Base-by-base conservation (phyloP, 2,888 invertebrate genomes). In the Crocallis elinguaria region DNA sequence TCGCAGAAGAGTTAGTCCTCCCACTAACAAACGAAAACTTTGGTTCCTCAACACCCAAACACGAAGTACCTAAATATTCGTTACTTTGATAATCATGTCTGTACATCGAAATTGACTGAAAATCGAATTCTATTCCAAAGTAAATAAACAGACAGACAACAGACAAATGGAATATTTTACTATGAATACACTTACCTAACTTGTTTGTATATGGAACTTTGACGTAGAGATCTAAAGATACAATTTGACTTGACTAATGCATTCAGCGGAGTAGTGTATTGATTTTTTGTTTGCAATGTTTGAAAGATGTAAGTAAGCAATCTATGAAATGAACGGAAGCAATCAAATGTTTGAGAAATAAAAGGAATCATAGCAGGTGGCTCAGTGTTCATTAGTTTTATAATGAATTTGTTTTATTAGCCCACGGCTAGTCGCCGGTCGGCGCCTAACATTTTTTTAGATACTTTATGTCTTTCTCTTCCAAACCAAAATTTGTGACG, bases 211-310 rank as follows among this genome's bases (percentile, higher is more conserved):
- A 71, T 62, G 0, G 67, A 75, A 73, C 77, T 75, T 66, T 54
- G 75, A 75, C 72, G 65, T 43, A 57, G 65, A 77, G 80, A 84
- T 84, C 62, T 60, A 63, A 53, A 71, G 73, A 69, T 71, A 2
- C 29, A 68, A 66, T 66, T 62, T 12, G 45, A 67, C 65, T 62
- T 70, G 77, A 79, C 73, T 82, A 81, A 82, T 79, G 77, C 61
- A 74, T 64, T 66, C 64, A 58, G 48, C 48, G 55, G 45, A 54
- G 45, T 44, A 59, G 56, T 56, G 38, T 38, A 43, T 39, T 37
- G 56, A 56, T 53, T 53, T 53, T 52, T 30, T 49, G 30, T 56
- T 56, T 57, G 44, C 48, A 37, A 42, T 19, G 36, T 32, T 37
- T 25, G 43, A 49, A 43, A 42, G 51, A 44, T 50, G 7, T 1